Evolutionary conservation across 2,113 vertebrate genomes (phyloP), one percentile per base, ranked within the genome.

Genomic region (Labeo rohita): DNA sequence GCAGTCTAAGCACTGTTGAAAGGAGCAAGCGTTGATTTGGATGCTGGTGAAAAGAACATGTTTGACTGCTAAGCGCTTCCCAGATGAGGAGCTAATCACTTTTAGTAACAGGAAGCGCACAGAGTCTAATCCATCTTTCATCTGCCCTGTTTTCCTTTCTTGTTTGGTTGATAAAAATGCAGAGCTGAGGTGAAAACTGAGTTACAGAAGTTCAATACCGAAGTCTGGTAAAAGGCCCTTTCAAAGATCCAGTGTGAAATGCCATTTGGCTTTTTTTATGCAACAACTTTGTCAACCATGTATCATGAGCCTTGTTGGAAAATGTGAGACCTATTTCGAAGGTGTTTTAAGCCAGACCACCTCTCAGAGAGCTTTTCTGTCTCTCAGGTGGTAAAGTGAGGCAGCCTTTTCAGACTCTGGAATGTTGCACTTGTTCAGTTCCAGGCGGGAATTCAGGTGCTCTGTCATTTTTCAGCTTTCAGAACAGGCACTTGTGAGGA

Each of bases 401-500:
- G 21, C 15, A 9, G 39, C 45, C 21, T 75, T 61, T 65, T 85
- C 45, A 68, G 75, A 66, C 52, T 52, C 50, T 43, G 56, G 28
- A 77, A 85, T 85, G 63, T 63, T 59, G 13, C 76, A n/a, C 66
- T 80, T 83, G 84, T 87, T 84, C 50, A 70, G 45, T 63, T 85
- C 76, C 39, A 23, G 54, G 43, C 39, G 12, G 15, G 63, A 84
- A 59, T 66, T 84, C 59, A 83, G 82, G 63, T 83, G 61, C 56
- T 59, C 65, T 78, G 84, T 50, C 56, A 70, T 77, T 61, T 78
- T 66, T 79, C n/a, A 70, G 85, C 65, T 56, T 87, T 87, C 87
- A 88, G 84, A 87, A 89, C 91, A 91, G 89, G 86, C 90, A 83
- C 86, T 92, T 61, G 82, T 84, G 78, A 78, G 61, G 80, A 47